Percentiles rank a stretch among this genome's conserved stretches.
phyloP scores from a whole-genome alignment of 2,797 vertebrate genomes.

The Acanthopagrus latus region DNA sequence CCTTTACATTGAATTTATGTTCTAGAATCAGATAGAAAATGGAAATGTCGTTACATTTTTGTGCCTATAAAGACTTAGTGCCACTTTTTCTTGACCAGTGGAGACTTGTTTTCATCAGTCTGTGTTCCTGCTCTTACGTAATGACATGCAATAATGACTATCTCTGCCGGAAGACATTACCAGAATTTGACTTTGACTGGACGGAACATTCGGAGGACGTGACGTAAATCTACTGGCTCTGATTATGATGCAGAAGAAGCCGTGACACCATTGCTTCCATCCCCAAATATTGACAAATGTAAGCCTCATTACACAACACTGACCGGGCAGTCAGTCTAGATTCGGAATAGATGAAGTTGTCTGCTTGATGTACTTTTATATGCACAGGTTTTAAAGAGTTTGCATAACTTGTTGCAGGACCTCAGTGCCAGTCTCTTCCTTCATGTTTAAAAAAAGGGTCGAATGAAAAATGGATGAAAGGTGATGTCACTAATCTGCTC shows the following conservation, averaged over 20 bases:
- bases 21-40: too few relatives aligned
- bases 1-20: too few relatives aligned
- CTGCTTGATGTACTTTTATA: constrained; percentile 25
- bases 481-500: constrained; percentile 58
- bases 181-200: constrained; percentile 50
- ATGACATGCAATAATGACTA: constrained; percentile 44
- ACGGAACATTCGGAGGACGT: constrained; percentile 26
- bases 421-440: not conserved
- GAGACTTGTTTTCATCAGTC: not conserved
- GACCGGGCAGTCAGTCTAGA: constrained; percentile 45
- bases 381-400: constrained; percentile 35
- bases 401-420: constrained; percentile 35
- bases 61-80: too few relatives aligned
- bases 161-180: constrained; percentile 38
- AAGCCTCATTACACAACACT: constrained; percentile 57
- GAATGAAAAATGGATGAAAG: not conserved
- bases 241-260: constrained; percentile 32
- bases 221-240: constrained; percentile 40
- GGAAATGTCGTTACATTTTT: too few relatives aligned
- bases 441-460: too few relatives aligned
- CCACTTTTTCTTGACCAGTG: not conserved
- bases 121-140: constrained; percentile 25
- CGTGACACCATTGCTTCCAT: constrained; percentile 19
- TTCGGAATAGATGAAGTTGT: constrained; percentile 37
- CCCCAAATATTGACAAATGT: constrained; percentile 60